phyloP scores from a whole-genome alignment of 2,797 vertebrate genomes.

The Tamandua tetradactyla region DNA sequence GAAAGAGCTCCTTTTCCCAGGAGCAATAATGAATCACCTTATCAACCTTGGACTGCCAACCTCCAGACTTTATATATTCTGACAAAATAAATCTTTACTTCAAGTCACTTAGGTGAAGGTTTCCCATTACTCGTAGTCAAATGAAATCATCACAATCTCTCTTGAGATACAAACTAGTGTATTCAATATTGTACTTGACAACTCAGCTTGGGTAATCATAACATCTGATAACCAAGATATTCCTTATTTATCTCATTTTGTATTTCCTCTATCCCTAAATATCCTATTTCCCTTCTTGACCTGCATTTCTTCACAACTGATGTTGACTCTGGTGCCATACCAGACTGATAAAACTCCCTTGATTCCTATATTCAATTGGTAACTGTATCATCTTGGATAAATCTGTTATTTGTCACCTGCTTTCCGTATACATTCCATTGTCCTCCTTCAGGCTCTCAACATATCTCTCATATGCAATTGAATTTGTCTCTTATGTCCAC shows the following conservation, averaged over 20 bases:
- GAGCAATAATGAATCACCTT: accelerated
- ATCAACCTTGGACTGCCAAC: too few relatives aligned
- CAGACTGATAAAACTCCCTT: neutral
- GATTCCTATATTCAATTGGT: neutral
- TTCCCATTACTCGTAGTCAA: neutral
- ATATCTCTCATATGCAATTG: neutral
- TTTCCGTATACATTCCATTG: neutral
- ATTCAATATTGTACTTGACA: neutral
- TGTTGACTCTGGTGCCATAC: neutral
- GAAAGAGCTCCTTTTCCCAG: neutral
- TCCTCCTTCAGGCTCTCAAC: neutral
- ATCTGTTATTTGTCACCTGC: neutral
- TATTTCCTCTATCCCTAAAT: neutral
- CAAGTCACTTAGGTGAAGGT: neutral
- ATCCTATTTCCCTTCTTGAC: neutral
- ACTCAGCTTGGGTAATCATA: neutral
- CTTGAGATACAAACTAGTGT: neutral
- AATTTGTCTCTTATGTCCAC: neutral
- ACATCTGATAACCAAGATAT: neutral
- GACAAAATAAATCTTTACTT: neutral
- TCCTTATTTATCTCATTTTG: neutral
- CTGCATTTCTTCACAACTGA: neutral
- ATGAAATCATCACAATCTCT: neutral
- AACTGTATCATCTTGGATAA: neutral
- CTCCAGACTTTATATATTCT: neutral